phyloP scores from a whole-genome alignment of 2,888 invertebrate species.

The Steinernema hermaphroditum region DNA sequence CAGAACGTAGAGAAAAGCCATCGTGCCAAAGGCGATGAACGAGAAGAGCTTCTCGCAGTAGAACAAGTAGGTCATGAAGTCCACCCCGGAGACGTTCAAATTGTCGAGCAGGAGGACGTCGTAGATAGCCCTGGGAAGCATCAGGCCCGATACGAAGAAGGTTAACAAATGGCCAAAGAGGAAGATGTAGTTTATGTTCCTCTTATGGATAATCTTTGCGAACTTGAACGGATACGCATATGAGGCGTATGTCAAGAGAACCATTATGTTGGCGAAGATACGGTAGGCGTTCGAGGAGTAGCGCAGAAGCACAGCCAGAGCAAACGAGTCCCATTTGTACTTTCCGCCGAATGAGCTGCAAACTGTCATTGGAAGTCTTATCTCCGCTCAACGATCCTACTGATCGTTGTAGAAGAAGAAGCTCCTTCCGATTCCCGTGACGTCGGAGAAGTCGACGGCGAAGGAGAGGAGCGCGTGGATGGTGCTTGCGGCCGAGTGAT shows the following conservation, averaged over 20 bases:
- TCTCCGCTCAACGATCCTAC: too few relatives aligned
- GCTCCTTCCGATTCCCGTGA: background rate
- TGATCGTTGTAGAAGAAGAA: background rate
- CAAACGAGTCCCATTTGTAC: background rate
- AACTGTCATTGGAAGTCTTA: too few relatives aligned
- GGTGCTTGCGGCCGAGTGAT: background rate
- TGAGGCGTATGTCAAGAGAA: background rate
- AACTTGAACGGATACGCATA: constrained; percentile 8
- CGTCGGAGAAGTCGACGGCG: background rate
- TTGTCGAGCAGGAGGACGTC: background rate
- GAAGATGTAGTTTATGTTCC: background rate
- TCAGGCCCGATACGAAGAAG: background rate
- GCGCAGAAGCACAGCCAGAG: background rate
- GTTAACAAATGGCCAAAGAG: background rate
- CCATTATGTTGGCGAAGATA: constrained; percentile 9
- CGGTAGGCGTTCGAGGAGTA: constrained; percentile 19
- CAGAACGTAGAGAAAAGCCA: background rate
- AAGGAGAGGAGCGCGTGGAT: constrained; percentile 6
- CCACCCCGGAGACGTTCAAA: background rate
- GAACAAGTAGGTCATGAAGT: background rate
- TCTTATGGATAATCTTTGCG: background rate
- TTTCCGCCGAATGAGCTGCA: background rate
- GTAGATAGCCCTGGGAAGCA: background rate
- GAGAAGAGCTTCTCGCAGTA: background rate
- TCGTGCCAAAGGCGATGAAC: background rate